Percentiles rank a stretch among this genome's conserved stretches.
These are phyloP conservation scores for Mohoua ochrocephala DNA, from an alignment of 2,113 vertebrate genomes.

Conservation along the genomic window DNA sequence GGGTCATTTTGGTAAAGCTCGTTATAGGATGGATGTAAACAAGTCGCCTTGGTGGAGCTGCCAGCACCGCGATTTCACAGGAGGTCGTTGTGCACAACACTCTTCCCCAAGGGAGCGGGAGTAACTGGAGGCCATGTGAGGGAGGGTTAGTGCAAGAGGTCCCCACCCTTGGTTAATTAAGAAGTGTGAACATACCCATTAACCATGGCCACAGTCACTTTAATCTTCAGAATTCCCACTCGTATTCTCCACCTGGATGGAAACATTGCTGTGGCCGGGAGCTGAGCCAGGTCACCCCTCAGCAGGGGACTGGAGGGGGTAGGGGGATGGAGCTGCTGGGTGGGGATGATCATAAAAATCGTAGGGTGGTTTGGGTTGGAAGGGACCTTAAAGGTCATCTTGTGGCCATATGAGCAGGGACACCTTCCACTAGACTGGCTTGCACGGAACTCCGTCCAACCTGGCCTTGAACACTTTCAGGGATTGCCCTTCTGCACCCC, in stretches of 20 bases:
- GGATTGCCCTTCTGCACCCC: neutral
- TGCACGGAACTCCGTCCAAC: neutral
- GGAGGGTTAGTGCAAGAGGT: neutral
- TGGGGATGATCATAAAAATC: neutral
- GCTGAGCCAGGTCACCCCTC: neutral
- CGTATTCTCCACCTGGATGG: neutral
- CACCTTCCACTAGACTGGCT: neutral
- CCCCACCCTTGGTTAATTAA: neutral
- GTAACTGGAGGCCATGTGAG: neutral
- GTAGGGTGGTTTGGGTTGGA: neutral
- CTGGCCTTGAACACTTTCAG: neutral
- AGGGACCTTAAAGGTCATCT: neutral
- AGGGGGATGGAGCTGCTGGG: neutral
- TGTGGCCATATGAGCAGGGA: neutral
- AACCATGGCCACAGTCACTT: neutral
- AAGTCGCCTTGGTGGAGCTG: neutral
- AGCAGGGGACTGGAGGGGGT: neutral
- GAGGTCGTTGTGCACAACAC: fast-evolving
- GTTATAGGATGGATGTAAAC: neutral
- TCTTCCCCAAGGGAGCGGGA: neutral
- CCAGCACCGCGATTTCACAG: neutral
- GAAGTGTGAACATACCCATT: neutral
- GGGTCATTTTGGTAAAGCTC: neutral
- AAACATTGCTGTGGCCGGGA: fast-evolving
- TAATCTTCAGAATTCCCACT: neutral